Percentiles rank a stretch among this genome's conserved stretches.
phyloP scores from a whole-genome alignment of 2,113 vertebrate genomes.

The Eudorcas thomsonii region DNA sequence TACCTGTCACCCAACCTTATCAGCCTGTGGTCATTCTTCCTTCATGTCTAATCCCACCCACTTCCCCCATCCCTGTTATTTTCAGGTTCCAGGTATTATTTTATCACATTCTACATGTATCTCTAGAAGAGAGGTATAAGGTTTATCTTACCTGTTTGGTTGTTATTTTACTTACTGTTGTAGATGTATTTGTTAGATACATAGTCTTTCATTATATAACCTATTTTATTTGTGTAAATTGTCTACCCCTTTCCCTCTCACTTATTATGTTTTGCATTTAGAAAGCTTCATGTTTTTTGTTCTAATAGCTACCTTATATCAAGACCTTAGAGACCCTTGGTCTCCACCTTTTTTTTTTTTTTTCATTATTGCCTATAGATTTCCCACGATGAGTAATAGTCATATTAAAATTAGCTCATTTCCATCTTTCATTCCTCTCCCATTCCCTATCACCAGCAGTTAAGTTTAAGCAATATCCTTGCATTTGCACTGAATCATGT shows the following conservation, averaged over 20 bases:
- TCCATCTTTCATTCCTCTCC: too few relatives aligned
- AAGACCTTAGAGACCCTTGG: background rate
- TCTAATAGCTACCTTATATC: background rate
- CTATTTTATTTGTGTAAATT: background rate
- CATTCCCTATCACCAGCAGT: too few relatives aligned
- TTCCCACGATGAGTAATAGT: too few relatives aligned
- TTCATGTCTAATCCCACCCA: too few relatives aligned
- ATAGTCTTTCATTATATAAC: background rate
- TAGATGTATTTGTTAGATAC: background rate
- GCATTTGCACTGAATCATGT: too few relatives aligned
- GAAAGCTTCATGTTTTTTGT: background rate
- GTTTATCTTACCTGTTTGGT: background rate
- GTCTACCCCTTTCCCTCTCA: background rate
- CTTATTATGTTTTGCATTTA: background rate
- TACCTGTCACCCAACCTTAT: background rate
- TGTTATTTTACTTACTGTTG: background rate
- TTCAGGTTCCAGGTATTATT: background rate
- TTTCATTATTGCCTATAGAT: background rate
- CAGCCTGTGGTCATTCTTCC: fast-evolving
- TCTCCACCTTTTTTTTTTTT: background rate
- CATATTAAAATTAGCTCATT: too few relatives aligned
- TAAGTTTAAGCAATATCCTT: too few relatives aligned
- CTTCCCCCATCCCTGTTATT: background rate
- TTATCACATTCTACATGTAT: background rate
- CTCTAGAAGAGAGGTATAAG: background rate